These are phyloP conservation scores for Harpagus bidentatus DNA, from an alignment of 2,113 vertebrate species.

Conservation along the genomic window DNA sequence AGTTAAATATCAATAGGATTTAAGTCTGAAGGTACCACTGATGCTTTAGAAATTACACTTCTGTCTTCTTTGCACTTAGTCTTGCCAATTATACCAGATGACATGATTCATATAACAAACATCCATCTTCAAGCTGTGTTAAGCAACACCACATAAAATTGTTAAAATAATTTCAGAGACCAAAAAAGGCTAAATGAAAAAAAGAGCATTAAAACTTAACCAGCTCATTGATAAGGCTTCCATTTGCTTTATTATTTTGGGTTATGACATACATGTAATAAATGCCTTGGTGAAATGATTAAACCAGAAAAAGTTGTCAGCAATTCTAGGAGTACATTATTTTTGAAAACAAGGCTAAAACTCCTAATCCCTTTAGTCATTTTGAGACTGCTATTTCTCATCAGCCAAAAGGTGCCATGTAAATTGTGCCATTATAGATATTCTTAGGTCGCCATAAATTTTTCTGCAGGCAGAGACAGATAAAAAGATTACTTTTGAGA, in stretches of 20 bases:
- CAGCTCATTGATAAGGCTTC: not conserved
- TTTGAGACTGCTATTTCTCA: not conserved
- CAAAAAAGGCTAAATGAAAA: not conserved
- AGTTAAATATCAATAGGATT: not conserved
- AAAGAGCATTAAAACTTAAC: not conserved
- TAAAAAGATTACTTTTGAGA: slow-evolving; percentile 34
- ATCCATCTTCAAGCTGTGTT: not conserved
- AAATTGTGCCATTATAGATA: slow-evolving; percentile 1
- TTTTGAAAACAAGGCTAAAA: not conserved
- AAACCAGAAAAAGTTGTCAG: not conserved
- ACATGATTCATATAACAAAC: not conserved
- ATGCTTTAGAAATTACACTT: not conserved
- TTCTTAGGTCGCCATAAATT: slow-evolving; percentile 16
- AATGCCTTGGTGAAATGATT: not conserved
- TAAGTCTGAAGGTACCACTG: not conserved
- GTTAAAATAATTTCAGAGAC: not conserved
- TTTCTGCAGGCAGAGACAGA: slow-evolving; percentile 3
- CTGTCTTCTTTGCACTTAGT: not conserved
- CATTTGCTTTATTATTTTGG: not conserved
- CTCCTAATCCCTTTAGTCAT: not conserved
- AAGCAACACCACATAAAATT: not conserved
- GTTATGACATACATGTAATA: not conserved
- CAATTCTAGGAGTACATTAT: not conserved
- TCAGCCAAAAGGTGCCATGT: not conserved
- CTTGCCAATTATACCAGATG: not conserved